Conservation (phyloP, 2,888 invertebrate genomes). For the Capitulum mitella region DNA sequence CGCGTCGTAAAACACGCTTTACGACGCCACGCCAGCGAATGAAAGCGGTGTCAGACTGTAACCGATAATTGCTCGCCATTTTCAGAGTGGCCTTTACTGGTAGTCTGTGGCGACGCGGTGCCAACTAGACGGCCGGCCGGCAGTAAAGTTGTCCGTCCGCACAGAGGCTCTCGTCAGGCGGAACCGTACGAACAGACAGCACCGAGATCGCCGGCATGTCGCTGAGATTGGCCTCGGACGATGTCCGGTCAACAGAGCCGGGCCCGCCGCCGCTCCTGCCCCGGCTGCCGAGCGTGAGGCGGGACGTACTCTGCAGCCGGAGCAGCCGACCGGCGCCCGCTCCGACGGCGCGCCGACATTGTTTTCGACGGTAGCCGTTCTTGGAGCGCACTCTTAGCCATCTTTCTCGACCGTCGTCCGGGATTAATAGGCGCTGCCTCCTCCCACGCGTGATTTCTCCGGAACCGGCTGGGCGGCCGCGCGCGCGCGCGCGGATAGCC, state of each 20-base stretch:
- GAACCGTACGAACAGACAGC: too few relatives aligned
- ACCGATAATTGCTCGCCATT: conserved; percentile 21
- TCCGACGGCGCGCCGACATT: neutral
- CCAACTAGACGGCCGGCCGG: neutral
- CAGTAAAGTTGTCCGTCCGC: neutral
- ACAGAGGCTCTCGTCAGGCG: too few relatives aligned
- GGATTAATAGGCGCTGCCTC: neutral
- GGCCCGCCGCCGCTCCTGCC: too few relatives aligned
- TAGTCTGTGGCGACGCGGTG: neutral
- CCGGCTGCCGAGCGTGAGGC: too few relatives aligned
- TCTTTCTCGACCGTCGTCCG: neutral
- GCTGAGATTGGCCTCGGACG: too few relatives aligned
- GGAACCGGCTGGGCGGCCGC: neutral
- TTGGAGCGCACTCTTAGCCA: too few relatives aligned
- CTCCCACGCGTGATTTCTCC: neutral
- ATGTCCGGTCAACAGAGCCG: too few relatives aligned
- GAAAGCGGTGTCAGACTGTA: neutral
- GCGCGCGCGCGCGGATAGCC: neutral
- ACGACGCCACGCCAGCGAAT: neutral
- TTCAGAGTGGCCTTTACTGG: neutral
- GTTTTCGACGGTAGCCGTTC: neutral
- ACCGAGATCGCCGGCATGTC: too few relatives aligned
- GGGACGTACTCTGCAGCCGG: too few relatives aligned
- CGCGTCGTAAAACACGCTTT: neutral
- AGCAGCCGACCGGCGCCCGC: too few relatives aligned